A percentile compares a stretch with the other conserved stretches of the same genome.
These are phyloP conservation scores for Laticauda laticaudata DNA, from an alignment of 2,113 vertebrate species.

Conservation along the genomic window DNA sequence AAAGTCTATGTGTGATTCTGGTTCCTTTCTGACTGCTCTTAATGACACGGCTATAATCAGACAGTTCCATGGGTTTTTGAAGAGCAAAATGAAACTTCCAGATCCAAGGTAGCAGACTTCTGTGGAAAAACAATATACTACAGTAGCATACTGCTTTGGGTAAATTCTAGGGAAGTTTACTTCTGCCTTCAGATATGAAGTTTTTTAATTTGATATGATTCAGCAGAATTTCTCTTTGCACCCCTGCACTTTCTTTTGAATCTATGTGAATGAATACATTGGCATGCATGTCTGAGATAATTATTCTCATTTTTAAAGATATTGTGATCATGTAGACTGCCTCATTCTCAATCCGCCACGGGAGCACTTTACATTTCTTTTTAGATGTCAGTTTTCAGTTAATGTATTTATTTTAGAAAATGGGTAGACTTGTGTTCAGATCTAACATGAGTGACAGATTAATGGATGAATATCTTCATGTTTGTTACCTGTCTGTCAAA, in stretches of 20 bases:
- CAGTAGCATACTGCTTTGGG: not conserved
- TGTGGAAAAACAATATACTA: not conserved
- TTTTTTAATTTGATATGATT: not conserved
- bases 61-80: not conserved
- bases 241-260: not conserved
- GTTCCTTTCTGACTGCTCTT: not conserved
- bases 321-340: not conserved
- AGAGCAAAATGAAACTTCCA: not conserved
- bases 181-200: not conserved
- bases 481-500: not conserved
- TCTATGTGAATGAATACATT: not conserved
- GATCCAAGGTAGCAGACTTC: not conserved
- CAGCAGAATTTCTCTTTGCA: not conserved
- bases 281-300: not conserved
- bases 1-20: not conserved
- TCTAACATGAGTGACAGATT: not conserved
- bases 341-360: not conserved
- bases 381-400: not conserved
- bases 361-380: not conserved
- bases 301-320: not conserved
- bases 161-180: not conserved
- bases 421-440: not conserved
- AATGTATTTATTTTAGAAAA: not conserved
- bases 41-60: not conserved
- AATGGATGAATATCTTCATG: not conserved